Percentiles rank a stretch among this genome's conserved stretches.
These are phyloP conservation scores for Paratrypauchen microcephalus DNA, from an alignment of 2,797 vertebrate species.

Conservation along the genomic window DNA sequence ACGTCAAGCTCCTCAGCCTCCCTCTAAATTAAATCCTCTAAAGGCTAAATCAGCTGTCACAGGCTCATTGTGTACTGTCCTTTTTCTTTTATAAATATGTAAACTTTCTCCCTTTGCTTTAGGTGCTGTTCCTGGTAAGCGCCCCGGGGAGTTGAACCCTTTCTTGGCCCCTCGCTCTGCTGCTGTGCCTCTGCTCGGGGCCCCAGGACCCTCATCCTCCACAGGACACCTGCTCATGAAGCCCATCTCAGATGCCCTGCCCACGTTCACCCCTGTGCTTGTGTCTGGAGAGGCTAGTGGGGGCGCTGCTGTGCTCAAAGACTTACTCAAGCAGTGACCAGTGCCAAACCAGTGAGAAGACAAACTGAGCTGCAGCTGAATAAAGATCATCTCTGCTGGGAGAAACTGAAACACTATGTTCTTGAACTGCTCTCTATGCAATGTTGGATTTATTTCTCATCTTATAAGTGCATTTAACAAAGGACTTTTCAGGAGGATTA, in stretches of 20 bases:
- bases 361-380: slow-evolving; percentile 19
- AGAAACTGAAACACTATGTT: not conserved
- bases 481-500: not conserved
- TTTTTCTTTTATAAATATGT: not conserved
- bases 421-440: slow-evolving; percentile 60
- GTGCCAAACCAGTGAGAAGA: slow-evolving; percentile 28
- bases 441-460: slow-evolving; percentile 20
- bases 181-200: slow-evolving; percentile 86
- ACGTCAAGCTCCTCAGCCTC: too few species aligned
- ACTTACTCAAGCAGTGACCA: slow-evolving; percentile 88
- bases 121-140: slow-evolving; percentile 75
- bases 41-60: too few species aligned
- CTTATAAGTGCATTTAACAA: slow-evolving; percentile 2
- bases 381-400: slow-evolving; percentile 13
- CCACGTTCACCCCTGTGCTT: slow-evolving; percentile 92
- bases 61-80: too few species aligned
- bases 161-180: slow-evolving; percentile 94
- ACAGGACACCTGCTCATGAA: slow-evolving; percentile 94
- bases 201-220: slow-evolving; percentile 55
- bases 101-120: slow-evolving; percentile 10
- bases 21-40: too few species aligned
- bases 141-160: slow-evolving; percentile 79
- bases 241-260: slow-evolving; percentile 88
- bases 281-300: slow-evolving; percentile 88
- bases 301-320: slow-evolving; percentile 89